phyloP scores from a whole-genome alignment of 2,113 vertebrate genomes.

The Pseudopodoces humilis region DNA sequence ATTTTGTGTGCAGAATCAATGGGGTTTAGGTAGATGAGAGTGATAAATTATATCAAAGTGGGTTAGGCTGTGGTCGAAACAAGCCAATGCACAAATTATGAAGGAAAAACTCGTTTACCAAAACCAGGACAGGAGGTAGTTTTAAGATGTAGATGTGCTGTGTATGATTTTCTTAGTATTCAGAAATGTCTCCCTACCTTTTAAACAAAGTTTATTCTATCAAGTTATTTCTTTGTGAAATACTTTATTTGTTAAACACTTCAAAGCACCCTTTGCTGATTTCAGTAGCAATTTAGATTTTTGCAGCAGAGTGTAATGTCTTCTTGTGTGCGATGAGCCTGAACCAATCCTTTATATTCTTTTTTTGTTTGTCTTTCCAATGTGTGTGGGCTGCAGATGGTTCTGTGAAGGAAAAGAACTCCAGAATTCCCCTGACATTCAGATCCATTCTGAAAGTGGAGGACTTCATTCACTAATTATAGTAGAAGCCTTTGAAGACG shows the following conservation, averaged over 20 bases:
- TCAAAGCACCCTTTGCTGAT: not conserved
- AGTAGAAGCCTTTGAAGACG: constrained; percentile 96
- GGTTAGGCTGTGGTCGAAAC: not conserved
- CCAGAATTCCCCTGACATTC: constrained; percentile 89
- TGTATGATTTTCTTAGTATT: not conserved
- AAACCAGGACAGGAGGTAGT: not conserved
- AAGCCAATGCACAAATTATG: not conserved
- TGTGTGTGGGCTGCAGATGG: constrained; percentile 83
- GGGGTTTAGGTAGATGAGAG: not conserved
- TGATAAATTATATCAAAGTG: not conserved
- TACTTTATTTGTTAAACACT: not conserved
- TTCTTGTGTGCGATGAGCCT: not conserved
- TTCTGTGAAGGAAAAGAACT: constrained; percentile 97
- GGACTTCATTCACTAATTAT: constrained; percentile 90
- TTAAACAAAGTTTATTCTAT: not conserved
- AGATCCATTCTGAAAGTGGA: constrained; percentile 82
- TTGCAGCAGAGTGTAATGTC: constrained; percentile 12
- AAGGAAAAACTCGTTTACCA: not conserved
- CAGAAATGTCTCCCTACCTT: not conserved
- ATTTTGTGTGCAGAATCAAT: not conserved
- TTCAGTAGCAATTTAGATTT: constrained; percentile 24
- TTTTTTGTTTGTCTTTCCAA: constrained; percentile 29
- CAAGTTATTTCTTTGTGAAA: not conserved
- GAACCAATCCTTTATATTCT: constrained; percentile 4
- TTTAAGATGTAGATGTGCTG: not conserved